These are phyloP conservation scores for Prunella himalayana DNA, from an alignment of 2,113 vertebrate genomes.

Conservation along the genomic window DNA sequence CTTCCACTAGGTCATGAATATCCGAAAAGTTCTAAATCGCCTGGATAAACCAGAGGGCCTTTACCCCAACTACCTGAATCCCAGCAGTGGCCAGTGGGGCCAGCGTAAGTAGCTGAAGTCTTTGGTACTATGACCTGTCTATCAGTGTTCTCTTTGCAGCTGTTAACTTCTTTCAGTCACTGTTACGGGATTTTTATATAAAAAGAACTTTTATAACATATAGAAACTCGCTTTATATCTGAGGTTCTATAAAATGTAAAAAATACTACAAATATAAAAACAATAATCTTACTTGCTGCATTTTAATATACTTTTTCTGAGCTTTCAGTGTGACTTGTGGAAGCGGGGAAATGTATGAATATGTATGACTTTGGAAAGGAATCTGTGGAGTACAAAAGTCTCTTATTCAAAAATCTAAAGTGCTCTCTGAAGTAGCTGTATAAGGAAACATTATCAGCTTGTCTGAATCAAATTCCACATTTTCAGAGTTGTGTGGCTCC, in stretches of 20 bases:
- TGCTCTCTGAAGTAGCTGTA: background rate
- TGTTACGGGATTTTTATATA: rapidly evolving
- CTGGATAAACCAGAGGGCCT: conserved; percentile 95
- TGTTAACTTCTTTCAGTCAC: background rate
- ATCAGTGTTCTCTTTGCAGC: background rate
- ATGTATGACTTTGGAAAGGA: background rate
- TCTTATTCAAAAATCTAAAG: background rate
- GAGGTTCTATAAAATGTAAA: background rate
- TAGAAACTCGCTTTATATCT: background rate
- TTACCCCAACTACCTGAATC: conserved; percentile 98
- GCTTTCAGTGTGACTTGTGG: background rate
- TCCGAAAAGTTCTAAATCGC: conserved; percentile 89
- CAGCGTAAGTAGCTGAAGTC: conserved; percentile 86
- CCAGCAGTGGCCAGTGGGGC: conserved; percentile 97
- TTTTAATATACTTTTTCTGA: background rate
- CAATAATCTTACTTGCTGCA: background rate
- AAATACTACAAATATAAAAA: background rate
- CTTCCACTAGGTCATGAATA: conserved; percentile 88
- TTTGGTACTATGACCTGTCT: background rate
- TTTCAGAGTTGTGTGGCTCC: background rate
- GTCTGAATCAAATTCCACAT: background rate
- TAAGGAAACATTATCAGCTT: background rate
- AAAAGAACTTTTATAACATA: background rate
- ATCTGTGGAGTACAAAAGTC: background rate
- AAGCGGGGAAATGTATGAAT: background rate